These are phyloP conservation scores for Pomacea canaliculata DNA, from an alignment of 2,888 invertebrate genomes.

Conservation along the genomic window DNA sequence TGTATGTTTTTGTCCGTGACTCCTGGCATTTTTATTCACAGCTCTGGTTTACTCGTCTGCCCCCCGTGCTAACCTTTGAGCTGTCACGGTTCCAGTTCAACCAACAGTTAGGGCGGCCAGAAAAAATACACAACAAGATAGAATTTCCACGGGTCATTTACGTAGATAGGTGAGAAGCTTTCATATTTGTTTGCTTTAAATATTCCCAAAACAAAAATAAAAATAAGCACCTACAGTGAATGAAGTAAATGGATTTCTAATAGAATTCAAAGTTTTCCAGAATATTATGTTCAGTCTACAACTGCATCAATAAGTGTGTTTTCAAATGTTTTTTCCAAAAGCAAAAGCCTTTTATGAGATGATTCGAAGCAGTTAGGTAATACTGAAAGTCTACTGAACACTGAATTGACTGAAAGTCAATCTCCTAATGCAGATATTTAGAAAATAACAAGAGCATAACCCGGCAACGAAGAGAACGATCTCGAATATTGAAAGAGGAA, in stretches of 20 bases:
- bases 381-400: too few species aligned
- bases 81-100: constrained; percentile 72
- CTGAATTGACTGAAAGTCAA: too few species aligned
- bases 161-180: constrained; percentile 68
- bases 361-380: too few species aligned
- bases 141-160: constrained; percentile 71
- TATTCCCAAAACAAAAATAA: too few species aligned
- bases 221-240: background rate
- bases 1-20: too few species aligned
- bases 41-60: constrained; percentile 71
- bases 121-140: constrained; percentile 72
- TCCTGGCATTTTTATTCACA: constrained; percentile 41
- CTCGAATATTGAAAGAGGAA: constrained; percentile 66
- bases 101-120: constrained; percentile 69
- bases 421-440: constrained; percentile 64
- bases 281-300: too few species aligned
- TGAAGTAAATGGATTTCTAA: background rate
- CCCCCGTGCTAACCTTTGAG: constrained; percentile 71
- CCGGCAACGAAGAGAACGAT: constrained; percentile 66
- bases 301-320: too few species aligned
- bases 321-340: too few species aligned
- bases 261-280: background rate
- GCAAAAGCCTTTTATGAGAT: too few species aligned
- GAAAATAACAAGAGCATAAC: constrained; percentile 69
- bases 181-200: background rate